phyloP scores from a whole-genome alignment of 2,888 invertebrate species.

The Brachyptera putata region DNA sequence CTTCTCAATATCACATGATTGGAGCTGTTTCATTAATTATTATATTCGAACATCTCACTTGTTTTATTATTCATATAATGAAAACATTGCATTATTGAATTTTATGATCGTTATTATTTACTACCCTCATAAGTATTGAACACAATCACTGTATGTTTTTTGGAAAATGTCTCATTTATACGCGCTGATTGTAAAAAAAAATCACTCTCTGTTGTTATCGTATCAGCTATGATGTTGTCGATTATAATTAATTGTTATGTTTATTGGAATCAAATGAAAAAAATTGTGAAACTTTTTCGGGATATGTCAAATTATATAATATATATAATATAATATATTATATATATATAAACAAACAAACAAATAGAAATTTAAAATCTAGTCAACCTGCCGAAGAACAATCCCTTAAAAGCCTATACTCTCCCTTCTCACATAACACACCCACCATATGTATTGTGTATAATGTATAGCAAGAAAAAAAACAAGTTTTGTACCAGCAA shows the following conservation, averaged over 20 bases:
- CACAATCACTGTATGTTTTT: conserved; percentile 6
- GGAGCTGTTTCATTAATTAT: conserved; percentile 13
- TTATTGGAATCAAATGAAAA: conserved; percentile 9
- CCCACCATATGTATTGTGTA: conserved; percentile 26
- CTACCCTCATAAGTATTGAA: no score
- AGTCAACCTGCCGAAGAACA: background rate
- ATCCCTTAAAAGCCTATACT: conserved; percentile 12
- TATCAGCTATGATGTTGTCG: conserved; percentile 1
- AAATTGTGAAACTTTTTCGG: conserved; percentile 16
- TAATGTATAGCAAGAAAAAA: conserved; percentile 29
- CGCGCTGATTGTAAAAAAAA: conserved; percentile 23
- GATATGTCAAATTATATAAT: conserved; percentile 12
- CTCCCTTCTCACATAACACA: conserved; percentile 28
- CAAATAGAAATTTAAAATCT: no score
- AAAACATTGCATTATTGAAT: background rate
- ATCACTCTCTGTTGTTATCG: conserved; percentile 13
- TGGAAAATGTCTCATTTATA: conserved; percentile 5
- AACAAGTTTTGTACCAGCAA: conserved; percentile 33
- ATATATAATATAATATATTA: background rate
- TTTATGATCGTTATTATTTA: no score
- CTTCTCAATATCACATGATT: conserved; percentile 26
- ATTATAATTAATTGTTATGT: conserved; percentile 17
- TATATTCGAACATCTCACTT: no score
- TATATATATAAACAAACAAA: no score
- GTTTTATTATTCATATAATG: background rate